Percentiles rank a stretch among this genome's conserved stretches.
Conservation (phyloP, 1,140 invertebrate species). For the Meloidogyne hapla region DNA sequence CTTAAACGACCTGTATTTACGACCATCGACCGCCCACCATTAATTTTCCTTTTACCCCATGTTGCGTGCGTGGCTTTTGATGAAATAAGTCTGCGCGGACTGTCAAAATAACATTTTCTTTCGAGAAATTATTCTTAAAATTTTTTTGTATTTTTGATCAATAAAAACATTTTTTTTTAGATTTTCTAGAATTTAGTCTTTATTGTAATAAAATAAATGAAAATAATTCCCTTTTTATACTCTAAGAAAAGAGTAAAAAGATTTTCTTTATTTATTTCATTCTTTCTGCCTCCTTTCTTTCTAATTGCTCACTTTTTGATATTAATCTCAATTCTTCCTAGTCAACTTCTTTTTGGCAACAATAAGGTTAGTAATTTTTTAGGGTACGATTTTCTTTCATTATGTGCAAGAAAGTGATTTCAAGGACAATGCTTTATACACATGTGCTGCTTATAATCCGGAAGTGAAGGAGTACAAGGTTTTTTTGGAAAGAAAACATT, state of each 20-base stretch:
- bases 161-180: neutral
- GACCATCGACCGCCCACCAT: too few species aligned
- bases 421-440: constrained; percentile 60
- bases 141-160: constrained; percentile 13
- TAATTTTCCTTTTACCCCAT: too few species aligned
- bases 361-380: constrained; percentile 43
- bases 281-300: neutral
- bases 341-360: constrained; percentile 29
- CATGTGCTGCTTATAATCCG: constrained; percentile 62
- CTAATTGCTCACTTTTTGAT: neutral
- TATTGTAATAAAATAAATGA: neutral
- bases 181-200: neutral
- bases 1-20: too few species aligned
- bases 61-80: too few species aligned
- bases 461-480: constrained; percentile 64
- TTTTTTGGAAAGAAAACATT: constrained; percentile 15
- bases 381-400: constrained; percentile 64
- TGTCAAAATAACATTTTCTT: too few species aligned
- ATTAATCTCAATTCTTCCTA: constrained; percentile 15
- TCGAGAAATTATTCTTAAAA: neutral
- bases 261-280: neutral
- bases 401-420: constrained; percentile 63
- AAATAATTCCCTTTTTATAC: constrained; percentile 9
- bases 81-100: too few species aligned
- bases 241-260: neutral